These are phyloP conservation scores for Brachyalestes nurse DNA, from an alignment of 2,797 vertebrate genomes.

Conservation along the genomic window DNA sequence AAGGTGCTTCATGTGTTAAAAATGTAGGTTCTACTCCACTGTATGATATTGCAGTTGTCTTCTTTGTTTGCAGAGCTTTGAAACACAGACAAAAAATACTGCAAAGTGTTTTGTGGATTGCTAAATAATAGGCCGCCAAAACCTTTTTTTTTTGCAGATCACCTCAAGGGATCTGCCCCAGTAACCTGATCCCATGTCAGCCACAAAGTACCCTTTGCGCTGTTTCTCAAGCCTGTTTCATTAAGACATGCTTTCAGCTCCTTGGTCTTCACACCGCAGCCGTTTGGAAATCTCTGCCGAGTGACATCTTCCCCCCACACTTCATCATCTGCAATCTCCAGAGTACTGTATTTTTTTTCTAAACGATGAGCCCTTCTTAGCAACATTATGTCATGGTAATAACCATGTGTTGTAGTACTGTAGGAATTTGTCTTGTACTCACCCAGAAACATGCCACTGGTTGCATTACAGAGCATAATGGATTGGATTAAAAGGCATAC, in stretches of 20 bases:
- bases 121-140: constrained; percentile 9
- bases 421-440: background rate
- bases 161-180: constrained; percentile 56
- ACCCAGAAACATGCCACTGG: constrained; percentile 22
- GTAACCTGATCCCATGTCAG: constrained; percentile 54
- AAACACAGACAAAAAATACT: background rate
- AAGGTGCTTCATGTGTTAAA: background rate
- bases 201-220: constrained; percentile 48
- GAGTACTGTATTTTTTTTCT: constrained; percentile 14
- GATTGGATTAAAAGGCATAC: constrained; percentile 35
- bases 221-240: constrained; percentile 28
- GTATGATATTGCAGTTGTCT: constrained; percentile 6
- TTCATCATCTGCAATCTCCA: background rate
- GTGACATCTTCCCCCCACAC: constrained; percentile 1
- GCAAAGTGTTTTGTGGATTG: constrained; percentile 8
- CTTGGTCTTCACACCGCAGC: background rate
- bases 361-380: background rate
- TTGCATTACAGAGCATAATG: constrained; percentile 29
- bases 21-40: constrained; percentile 4
- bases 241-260: constrained; percentile 19
- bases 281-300: constrained; percentile 10
- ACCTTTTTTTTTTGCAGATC: constrained; percentile 34
- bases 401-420: background rate
- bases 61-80: background rate
- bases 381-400: constrained; percentile 6